Evolutionary conservation across 2,797 vertebrate genomes (phyloP), one percentile per base, ranked within the genome.

Genomic region (Garrulus glandarius): DNA sequence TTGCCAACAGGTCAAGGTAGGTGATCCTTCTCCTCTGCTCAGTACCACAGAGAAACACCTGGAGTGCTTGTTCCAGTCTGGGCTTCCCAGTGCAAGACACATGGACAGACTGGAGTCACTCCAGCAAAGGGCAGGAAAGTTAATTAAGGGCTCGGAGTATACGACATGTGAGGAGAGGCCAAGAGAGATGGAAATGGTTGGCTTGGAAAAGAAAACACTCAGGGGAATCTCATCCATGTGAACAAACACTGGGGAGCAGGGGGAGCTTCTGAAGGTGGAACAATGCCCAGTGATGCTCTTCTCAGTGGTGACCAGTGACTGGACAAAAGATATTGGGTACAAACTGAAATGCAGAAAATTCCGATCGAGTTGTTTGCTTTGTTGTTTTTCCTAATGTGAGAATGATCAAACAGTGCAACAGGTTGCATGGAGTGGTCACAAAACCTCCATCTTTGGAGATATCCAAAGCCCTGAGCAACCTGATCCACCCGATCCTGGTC

Each of bases 401-500:
- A 44, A 16, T 46, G 11, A 60, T 37, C 37, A 49, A 61, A 53
- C 17, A 67, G 10, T 3, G 1, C 7, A 70, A 60, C 11, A 44
- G 0, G 13, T 23, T 60, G 20, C 6, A 43, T 13, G 12, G 23
- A 34, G 20, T 2, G 0, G 5, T 41, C 71, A 7, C 2, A 1
- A 75, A 43, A 8, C 36, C n/a, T 79, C 18, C 6, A 2, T 63
- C 24, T 50, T 11, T 27, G 23, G 26, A 60, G 9, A 41, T 52
- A 76, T 16, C 20, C 27, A 61, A 70, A 80, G 7, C 15, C 29
- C 15, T 63, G 9, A 52, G 20, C 16, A 85, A 24, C 7, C 6
- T 64, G 27, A 46, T 49, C 8, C 57, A 39, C 30, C 13, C 55
- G 27, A 69, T 13, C 36, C 34, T 77, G 22, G 16, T 59, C 56